Conservation (phyloP, 1,140 invertebrate genomes). For the Trichomalopsis sarcophagae region DNA sequence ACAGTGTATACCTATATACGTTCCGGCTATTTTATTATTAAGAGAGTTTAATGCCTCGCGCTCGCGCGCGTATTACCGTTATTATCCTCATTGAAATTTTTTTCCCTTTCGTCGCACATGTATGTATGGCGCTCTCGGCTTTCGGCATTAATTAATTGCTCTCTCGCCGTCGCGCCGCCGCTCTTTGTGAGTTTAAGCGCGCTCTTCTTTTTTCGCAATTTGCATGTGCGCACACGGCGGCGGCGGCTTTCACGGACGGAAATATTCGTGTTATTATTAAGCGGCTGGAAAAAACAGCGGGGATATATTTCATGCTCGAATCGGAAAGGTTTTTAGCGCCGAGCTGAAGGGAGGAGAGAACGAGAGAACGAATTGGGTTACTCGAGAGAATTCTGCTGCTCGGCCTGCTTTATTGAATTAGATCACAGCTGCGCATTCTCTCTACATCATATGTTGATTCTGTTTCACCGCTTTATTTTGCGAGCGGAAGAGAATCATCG, state of each 20-base stretch:
- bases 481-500: background rate
- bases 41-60: conserved; percentile 47
- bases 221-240: conserved; percentile 38
- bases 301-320: conserved; percentile 44
- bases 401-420: conserved; percentile 25
- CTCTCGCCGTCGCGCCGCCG: background rate
- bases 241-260: conserved; percentile 35
- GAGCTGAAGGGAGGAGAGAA: background rate
- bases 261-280: conserved; percentile 35
- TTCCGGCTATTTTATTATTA: conserved; percentile 48
- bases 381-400: background rate
- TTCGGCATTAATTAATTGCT: conserved; percentile 47
- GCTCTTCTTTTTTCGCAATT: conserved; percentile 36
- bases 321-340: conserved; percentile 32
- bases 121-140: conserved; percentile 11
- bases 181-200: conserved; percentile 39
- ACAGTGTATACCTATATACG: background rate
- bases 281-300: background rate
- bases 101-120: conserved; percentile 38
- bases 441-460: background rate
- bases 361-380: conserved; percentile 32
- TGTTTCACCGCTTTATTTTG: background rate
- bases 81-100: conserved; percentile 45
- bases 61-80: conserved; percentile 37
- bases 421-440: conserved; percentile 3